Evolutionary conservation across 2,113 vertebrate species (phyloP).

Genomic region (Neopipo cinnamomea): DNA sequence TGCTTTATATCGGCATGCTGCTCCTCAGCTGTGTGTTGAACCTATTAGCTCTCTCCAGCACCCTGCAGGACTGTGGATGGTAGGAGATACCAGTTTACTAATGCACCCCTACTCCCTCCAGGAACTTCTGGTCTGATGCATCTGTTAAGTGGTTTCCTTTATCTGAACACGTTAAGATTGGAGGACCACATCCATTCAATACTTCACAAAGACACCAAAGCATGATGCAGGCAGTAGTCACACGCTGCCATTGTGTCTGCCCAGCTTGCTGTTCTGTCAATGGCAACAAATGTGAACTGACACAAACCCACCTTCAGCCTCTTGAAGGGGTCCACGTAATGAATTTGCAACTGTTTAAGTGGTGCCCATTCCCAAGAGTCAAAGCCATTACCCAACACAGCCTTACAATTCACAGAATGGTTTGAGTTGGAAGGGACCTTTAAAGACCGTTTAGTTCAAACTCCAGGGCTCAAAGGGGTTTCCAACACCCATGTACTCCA

Average conservation of each 20-base stretch:
- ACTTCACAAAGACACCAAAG: neutral
- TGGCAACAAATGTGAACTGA: neutral
- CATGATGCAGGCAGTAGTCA: neutral
- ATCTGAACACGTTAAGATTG: neutral
- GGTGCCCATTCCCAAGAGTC: too few relatives aligned
- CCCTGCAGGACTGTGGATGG: neutral
- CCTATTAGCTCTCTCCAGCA: neutral
- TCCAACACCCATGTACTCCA: neutral
- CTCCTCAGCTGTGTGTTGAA: neutral
- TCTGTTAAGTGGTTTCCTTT: neutral
- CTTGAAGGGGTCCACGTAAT: neutral
- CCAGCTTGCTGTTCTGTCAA: neutral
- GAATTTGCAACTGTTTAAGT: neutral
- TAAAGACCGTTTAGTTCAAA: neutral
- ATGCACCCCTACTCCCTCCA: neutral
- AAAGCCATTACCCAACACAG: neutral
- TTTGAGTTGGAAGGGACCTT: neutral
- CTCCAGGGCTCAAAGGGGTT: neutral
- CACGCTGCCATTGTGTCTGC: neutral
- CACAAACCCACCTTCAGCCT: neutral
- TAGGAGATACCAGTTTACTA: neutral
- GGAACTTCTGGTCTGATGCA: neutral
- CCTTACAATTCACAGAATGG: neutral
- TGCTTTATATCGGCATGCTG: neutral
- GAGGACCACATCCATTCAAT: neutral